phyloP scores from a whole-genome alignment of 2,797 vertebrate species.

The Poecilia gillii region DNA sequence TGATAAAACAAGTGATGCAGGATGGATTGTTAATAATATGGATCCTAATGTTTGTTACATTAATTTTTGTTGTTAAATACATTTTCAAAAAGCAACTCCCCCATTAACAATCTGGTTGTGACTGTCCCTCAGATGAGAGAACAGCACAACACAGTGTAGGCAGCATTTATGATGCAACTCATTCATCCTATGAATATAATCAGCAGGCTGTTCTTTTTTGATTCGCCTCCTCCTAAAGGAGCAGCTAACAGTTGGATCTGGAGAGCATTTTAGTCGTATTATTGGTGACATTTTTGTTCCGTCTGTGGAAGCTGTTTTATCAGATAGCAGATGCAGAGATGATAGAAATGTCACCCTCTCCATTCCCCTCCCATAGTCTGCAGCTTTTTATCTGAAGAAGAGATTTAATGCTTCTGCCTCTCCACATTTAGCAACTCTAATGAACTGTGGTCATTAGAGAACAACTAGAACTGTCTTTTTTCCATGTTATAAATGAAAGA shows the following conservation, averaged over 20 bases:
- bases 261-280: slow-evolving; percentile 40
- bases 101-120: neutral
- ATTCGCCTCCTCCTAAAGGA: neutral
- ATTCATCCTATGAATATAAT: neutral
- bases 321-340: slow-evolving; percentile 49
- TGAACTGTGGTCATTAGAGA: slow-evolving; percentile 3
- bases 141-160: neutral
- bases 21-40: neutral
- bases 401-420: slow-evolving; percentile 23
- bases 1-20: neutral
- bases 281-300: slow-evolving; percentile 43
- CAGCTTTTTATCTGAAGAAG: slow-evolving; percentile 30
- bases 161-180: neutral
- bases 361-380: neutral
- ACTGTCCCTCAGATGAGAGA: neutral
- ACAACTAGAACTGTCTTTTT: slow-evolving; percentile 1
- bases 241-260: slow-evolving; percentile 1
- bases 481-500: slow-evolving; percentile 13
- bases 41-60: neutral
- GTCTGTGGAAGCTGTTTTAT: slow-evolving; percentile 33
- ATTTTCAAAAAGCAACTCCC: neutral
- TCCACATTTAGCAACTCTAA: neutral
- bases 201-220: neutral
- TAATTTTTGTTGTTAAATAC: neutral
- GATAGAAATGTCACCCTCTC: slow-evolving; percentile 53